phyloP scores from a whole-genome alignment of 2,888 invertebrate genomes.

The Caenorhabditis sp. region DNA sequence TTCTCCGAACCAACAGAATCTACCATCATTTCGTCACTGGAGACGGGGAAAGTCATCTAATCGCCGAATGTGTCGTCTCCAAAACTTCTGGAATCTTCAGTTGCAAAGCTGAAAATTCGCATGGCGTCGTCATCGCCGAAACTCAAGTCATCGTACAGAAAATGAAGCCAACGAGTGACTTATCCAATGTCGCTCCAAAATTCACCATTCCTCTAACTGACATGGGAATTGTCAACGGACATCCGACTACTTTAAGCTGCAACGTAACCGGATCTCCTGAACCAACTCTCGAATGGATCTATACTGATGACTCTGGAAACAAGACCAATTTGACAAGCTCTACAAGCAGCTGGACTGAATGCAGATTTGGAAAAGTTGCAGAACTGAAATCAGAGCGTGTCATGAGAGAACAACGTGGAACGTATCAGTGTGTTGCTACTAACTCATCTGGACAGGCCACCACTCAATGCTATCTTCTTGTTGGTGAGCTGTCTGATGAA shows the following conservation, averaged over 20 bases:
- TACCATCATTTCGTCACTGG: conserved; percentile 75
- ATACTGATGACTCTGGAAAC: conserved; percentile 73
- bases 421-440: conserved; percentile 77
- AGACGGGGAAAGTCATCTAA: conserved; percentile 76
- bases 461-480: conserved; percentile 77
- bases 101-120: conserved; percentile 84
- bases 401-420: conserved; percentile 74
- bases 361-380: conserved; percentile 73
- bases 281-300: conserved; percentile 77
- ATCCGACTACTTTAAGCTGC: conserved; percentile 75
- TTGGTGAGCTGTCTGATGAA: conserved; percentile 75
- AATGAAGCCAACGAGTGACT: conserved; percentile 49
- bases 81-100: conserved; percentile 84
- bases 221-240: conserved; percentile 75
- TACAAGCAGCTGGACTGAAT: conserved; percentile 75
- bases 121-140: conserved; percentile 80
- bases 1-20: conserved; percentile 73
- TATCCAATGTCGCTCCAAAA: conserved; percentile 66
- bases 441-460: conserved; percentile 76
- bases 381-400: conserved; percentile 75
- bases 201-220: conserved; percentile 74
- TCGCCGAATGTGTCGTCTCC: conserved; percentile 76
- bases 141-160: conserved; percentile 73
- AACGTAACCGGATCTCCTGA: conserved; percentile 74
- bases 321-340: conserved; percentile 66